These are phyloP conservation scores for Melanotaenia boesemani DNA, from an alignment of 2,797 vertebrate species.

Conservation along the genomic window DNA sequence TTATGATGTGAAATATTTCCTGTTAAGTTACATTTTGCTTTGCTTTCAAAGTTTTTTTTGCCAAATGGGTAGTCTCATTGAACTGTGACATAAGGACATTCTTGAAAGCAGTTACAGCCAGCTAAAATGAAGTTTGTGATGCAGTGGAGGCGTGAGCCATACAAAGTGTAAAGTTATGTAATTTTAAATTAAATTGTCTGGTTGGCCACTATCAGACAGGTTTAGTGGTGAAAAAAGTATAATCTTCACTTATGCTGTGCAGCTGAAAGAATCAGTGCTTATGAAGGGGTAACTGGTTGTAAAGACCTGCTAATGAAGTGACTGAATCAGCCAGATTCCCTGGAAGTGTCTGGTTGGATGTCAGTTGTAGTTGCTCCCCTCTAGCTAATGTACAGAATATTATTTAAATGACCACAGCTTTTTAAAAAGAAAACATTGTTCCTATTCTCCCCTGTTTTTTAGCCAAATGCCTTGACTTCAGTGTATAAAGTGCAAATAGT, in stretches of 20 bases:
- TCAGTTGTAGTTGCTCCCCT: conserved; percentile 23
- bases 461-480: conserved; percentile 83
- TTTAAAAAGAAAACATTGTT: conserved; percentile 67
- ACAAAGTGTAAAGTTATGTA: conserved; percentile 39
- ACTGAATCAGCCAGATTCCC: conserved; percentile 55
- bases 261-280: conserved; percentile 46
- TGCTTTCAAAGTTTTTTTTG: conserved; percentile 67
- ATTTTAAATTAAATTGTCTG: conserved; percentile 41
- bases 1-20: conserved; percentile 26
- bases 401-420: conserved; percentile 78
- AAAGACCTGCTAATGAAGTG: conserved; percentile 45
- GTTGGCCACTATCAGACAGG: background rate
- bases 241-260: conserved; percentile 2
- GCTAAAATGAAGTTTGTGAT: conserved; percentile 26
- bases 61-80: conserved; percentile 67
- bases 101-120: conserved; percentile 5
- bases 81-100: conserved; percentile 56
- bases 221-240: conserved; percentile 22
- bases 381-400: conserved; percentile 69
- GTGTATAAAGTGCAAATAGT: conserved; percentile 83
- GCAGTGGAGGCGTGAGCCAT: conserved; percentile 27
- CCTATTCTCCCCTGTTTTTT: conserved; percentile 69
- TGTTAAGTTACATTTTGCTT: conserved; percentile 31
- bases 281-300: conserved; percentile 67
- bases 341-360: conserved; percentile 62